Conservation (phyloP, 2,113 vertebrate species). For the Phrynocephalus versicolor region DNA sequence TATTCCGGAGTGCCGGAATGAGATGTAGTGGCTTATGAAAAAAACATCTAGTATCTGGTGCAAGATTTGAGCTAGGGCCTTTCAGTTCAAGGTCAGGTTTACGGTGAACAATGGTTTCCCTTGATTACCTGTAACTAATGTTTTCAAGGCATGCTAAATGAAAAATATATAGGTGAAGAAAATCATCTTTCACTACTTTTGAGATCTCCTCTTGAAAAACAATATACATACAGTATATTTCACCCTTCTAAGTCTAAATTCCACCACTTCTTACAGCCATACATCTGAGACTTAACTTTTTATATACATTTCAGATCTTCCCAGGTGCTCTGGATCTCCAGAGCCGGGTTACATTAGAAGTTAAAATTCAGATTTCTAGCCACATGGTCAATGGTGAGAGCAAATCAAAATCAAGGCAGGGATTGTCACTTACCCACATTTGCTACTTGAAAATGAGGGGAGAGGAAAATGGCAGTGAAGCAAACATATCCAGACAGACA, state of each 20-base stretch:
- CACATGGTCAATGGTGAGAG: accelerated
- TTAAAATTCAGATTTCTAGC: accelerated
- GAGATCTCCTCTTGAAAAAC: too few species aligned
- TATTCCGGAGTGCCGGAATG: too few species aligned
- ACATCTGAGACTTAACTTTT: neutral
- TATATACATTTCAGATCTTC: neutral
- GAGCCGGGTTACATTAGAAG: neutral
- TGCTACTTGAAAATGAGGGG: slow-evolving; percentile 75
- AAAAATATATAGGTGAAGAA: too few species aligned
- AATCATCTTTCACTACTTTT: too few species aligned
- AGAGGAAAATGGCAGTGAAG: slow-evolving; percentile 87
- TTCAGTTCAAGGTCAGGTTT: too few species aligned
- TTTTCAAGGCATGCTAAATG: too few species aligned
- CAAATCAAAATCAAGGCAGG: too few species aligned
- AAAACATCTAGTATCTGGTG: too few species aligned
- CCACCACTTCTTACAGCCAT: too few species aligned
- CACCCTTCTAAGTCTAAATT: neutral
- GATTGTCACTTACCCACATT: slow-evolving; percentile 79
- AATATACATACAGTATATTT: neutral
- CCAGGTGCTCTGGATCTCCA: neutral
- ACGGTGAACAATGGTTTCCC: too few species aligned
- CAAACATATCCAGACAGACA: slow-evolving; percentile 91
- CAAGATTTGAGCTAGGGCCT: too few species aligned
- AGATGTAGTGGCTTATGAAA: neutral
- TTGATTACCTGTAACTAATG: too few species aligned